phyloP scores from a whole-genome alignment of 2,888 invertebrate species.

The Callosobruchus maculatus region DNA sequence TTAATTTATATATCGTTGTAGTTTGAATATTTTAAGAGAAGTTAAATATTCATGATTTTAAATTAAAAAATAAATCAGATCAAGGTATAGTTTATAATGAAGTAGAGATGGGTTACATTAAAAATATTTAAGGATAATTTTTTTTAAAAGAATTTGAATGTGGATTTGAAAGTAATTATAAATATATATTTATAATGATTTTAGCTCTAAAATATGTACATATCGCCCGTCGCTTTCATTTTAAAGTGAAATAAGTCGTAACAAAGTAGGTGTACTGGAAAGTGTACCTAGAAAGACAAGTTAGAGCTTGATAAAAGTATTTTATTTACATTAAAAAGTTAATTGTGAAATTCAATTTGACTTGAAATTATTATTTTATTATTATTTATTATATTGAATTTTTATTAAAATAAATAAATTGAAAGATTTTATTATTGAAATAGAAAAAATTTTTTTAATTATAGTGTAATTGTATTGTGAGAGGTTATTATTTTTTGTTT shows the following conservation, averaged over 20 bases:
- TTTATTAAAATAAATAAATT: too few relatives aligned
- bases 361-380: too few relatives aligned
- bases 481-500: too few relatives aligned
- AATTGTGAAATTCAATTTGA: too few relatives aligned
- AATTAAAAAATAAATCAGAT: constrained; percentile 60
- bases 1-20: too few relatives aligned
- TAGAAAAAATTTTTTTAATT: too few relatives aligned
- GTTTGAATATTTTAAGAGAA: too few relatives aligned
- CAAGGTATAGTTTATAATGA: constrained; percentile 67
- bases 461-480: too few relatives aligned
- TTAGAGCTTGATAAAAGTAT: constrained; percentile 61
- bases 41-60: too few relatives aligned
- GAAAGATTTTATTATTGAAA: too few relatives aligned
- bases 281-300: constrained; percentile 62
- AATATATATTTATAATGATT: constrained; percentile 57
- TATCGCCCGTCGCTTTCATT: constrained; percentile 76
- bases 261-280: constrained; percentile 77
- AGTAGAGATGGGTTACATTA: constrained; percentile 65
- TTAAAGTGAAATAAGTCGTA: constrained; percentile 72
- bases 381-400: too few relatives aligned
- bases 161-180: constrained; percentile 67
- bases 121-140: constrained; percentile 45
- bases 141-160: constrained; percentile 53
- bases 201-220: constrained; percentile 67
- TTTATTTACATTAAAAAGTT: constrained; percentile 62